Evolutionary conservation across 2,888 invertebrate species (phyloP).

Genomic region (Perizoma flavofasciatum): DNA sequence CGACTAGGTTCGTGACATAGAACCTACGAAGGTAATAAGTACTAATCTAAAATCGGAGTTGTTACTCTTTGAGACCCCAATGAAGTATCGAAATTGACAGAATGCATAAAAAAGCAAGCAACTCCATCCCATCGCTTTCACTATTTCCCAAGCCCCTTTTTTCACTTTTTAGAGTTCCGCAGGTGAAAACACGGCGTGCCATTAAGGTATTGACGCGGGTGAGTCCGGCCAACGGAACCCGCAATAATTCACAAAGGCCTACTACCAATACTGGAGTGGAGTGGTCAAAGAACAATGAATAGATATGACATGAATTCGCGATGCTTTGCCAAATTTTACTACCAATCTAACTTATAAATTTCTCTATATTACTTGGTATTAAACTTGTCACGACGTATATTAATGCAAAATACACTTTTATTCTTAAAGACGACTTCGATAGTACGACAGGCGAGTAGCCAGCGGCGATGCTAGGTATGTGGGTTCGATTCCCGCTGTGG

Average conservation of each 20-base stretch:
- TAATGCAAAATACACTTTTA: too few species aligned
- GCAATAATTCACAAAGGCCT: slow-evolving; percentile 81
- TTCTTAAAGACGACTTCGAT: too few species aligned
- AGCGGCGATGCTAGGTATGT: too few species aligned
- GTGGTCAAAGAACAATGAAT: slow-evolving; percentile 47
- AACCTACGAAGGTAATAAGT: too few species aligned
- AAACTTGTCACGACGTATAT: too few species aligned
- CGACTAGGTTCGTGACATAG: too few species aligned
- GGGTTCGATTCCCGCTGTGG: too few species aligned
- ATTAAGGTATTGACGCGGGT: slow-evolving; percentile 77
- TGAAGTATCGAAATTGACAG: slow-evolving; percentile 10
- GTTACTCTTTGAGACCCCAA: background rate
- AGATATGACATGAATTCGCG: background rate
- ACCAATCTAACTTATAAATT: too few species aligned
- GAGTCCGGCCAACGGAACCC: slow-evolving; percentile 60
- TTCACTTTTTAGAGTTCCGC: slow-evolving; percentile 66
- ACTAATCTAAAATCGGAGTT: too few species aligned
- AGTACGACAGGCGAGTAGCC: too few species aligned
- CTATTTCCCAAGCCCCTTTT: slow-evolving; percentile 59
- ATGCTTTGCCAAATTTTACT: background rate
- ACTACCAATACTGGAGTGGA: slow-evolving; percentile 65
- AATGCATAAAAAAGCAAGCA: slow-evolving; percentile 25
- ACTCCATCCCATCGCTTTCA: slow-evolving; percentile 42
- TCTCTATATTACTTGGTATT: too few species aligned
- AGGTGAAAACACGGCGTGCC: slow-evolving; percentile 63